phyloP scores from a whole-genome alignment of 2,797 vertebrate species.

The Mormyrus hasselquistii region DNA sequence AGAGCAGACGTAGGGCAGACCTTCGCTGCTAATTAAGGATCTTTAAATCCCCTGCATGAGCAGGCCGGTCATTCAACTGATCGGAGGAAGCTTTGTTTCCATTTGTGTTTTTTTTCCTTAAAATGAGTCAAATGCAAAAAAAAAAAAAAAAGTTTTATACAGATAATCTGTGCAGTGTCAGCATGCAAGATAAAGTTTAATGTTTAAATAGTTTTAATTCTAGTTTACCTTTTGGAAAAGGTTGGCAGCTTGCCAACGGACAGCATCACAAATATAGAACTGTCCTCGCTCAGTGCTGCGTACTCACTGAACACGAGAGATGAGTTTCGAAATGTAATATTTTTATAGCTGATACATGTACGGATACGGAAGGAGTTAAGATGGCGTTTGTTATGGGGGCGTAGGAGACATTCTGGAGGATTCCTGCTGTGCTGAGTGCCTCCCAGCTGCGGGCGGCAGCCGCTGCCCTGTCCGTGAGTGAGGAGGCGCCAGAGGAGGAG shows the following conservation, averaged over 20 bases:
- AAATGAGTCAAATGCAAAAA: neutral
- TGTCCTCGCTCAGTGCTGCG: neutral
- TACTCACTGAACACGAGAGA: neutral
- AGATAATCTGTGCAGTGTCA: neutral
- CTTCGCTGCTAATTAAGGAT: neutral
- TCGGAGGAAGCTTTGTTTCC: neutral
- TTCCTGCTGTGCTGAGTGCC: conserved; percentile 69
- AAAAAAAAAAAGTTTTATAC: neutral
- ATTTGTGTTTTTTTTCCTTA: neutral
- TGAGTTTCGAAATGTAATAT: neutral
- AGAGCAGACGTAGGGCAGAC: neutral
- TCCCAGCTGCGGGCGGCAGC: conserved; percentile 65
- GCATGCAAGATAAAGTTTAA: neutral
- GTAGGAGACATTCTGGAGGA: conserved; percentile 93
- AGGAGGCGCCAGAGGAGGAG: conserved; percentile 31
- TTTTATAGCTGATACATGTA: neutral
- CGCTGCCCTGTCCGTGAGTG: conserved; percentile 52
- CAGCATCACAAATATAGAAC: neutral
- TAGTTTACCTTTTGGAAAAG: neutral
- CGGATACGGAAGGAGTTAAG: no score
- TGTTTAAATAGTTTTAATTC: neutral
- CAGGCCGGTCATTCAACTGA: neutral
- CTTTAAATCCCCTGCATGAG: neutral
- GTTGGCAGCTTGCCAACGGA: neutral
- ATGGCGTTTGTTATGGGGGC: neutral